These are phyloP conservation scores for Penaeus indicus DNA, from an alignment of 1,140 invertebrate species.

Conservation along the genomic window DNA sequence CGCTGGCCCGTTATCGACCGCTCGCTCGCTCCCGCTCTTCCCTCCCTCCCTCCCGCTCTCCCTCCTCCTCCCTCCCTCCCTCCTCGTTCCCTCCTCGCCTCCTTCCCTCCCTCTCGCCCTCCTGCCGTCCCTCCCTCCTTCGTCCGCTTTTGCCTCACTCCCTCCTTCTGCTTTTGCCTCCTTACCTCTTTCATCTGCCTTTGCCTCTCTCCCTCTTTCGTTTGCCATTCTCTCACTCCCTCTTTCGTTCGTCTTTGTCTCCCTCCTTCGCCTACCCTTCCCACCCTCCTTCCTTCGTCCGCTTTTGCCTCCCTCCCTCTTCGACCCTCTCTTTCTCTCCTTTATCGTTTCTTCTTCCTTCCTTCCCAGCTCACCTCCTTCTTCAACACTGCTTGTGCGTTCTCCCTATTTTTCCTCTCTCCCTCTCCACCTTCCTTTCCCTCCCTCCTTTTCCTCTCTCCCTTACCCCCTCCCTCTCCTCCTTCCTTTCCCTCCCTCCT, in stretches of 20 bases:
- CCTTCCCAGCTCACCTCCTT: slow-evolving; percentile 11
- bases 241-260: too few species aligned
- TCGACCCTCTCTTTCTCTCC: neutral
- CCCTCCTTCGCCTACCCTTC: neutral
- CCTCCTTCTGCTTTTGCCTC: neutral
- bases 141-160: neutral
- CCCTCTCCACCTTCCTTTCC: neutral
- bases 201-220: slow-evolving; percentile 5
- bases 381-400: neutral
- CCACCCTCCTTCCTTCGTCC: neutral
- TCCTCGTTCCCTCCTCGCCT: neutral
- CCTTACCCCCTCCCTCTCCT: neutral
- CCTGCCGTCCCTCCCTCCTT: neutral
- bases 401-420: neutral
- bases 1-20: too few species aligned
- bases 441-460: neutral
- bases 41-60: neutral
- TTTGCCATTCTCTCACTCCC: neutral
- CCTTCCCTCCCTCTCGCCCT: neutral
- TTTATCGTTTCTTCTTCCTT: neutral
- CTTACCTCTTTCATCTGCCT: neutral
- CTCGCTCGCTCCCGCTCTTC: neutral
- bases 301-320: neutral
- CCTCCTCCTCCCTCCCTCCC: neutral
- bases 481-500: neutral